Base-by-base conservation (phyloP, 1,140 invertebrate species). In the Chironomus striatipennis region DNA sequence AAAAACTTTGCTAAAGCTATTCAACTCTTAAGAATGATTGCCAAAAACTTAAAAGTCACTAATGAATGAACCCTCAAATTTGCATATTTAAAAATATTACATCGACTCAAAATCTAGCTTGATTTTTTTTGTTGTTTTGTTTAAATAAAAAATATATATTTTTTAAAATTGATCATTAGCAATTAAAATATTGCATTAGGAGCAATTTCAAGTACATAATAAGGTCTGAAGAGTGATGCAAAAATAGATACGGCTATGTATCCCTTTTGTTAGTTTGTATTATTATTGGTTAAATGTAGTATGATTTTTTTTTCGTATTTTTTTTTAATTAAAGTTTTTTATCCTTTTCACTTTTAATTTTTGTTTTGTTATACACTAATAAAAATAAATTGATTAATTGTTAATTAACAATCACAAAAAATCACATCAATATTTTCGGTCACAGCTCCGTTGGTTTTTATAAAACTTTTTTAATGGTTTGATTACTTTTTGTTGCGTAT, bases 361-460 rank as follows among this genome's bases (percentile, higher is more conserved):
- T 47, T 47, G 43, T 47, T 47, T 47, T 57, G 47, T 57, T 57
- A 57, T 57, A 57, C 47, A 57, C 47, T 57, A 57, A 57, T 57
- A 57, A 57, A 20, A 70, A 70, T 70, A 20, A 70, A 70, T 70
- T 70, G 20, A 70, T 20, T 18, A 70, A 70, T 70, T 70, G 65
- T 70, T 70, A 70, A 70, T 70, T 67, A 74, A 67, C 64, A 74
- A 74, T 74, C 74, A 74, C 74, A 74, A 74, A 74, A 65, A 74
- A 74, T 74, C 74, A 74, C 74, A 74, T 74, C 74, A 74, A 67
- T 42, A 74, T 74, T 43, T 74, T 74, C 64, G 43, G 57, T 74
- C 74, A 74, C 74, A 74, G 74, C 74, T 74, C 74, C 74, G 18
- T 70, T 74, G 57, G 74, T 74, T 74, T 65, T 57, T 65, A 74